Evolutionary conservation across 2,797 vertebrate species (phyloP), one percentile per base, ranked within the genome.

Genomic region (Gastrophryne carolinensis): DNA sequence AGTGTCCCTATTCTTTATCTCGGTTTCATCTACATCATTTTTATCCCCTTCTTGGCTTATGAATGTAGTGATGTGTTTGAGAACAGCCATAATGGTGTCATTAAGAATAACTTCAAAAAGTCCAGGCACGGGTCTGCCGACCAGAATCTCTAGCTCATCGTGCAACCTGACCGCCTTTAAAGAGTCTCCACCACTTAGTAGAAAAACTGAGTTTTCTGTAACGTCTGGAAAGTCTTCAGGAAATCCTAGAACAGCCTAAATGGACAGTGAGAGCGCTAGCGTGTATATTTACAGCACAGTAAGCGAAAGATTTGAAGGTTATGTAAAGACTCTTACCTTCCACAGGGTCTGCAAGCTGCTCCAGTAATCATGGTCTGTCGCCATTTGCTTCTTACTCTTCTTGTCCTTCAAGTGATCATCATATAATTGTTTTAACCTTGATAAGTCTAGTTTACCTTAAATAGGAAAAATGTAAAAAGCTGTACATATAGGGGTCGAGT

Each of bases 171-270:
- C 49, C 0, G 94, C 92, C 83, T 93, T 95, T 37, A 99, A 84
- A 72, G 98, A 99, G 80, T 99, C 94, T 54, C 97, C 98, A 44
- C 97, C 98, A 23, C 92, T 93, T 60, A 88, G 85, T 63, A 98
- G 82, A 86, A 99, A 98, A 30, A 88, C 74, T 0, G 93, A 91
- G 9, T 93, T 88, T 52, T 90, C 84, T 1, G 88, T 76, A 53
- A 95, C 58, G 54, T 68, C 29, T 2, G 54, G 5, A 0, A 78
- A 73, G 37, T 93, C 90, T 80, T 77, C 86, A 4, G 85, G 73
- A 10, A 95, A 85, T 80, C 87, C 85, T 0, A 98, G 86, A 64
- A 87, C 35, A 60, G 88, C 90, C 97, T 99, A 80, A 9, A 68
- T 4, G 15, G n/a, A 41, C 3, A 39, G 30, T 34, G n/a, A 5